Evolutionary conservation across 2,113 vertebrate species (phyloP).

Genomic region (Hucho hucho): DNA sequence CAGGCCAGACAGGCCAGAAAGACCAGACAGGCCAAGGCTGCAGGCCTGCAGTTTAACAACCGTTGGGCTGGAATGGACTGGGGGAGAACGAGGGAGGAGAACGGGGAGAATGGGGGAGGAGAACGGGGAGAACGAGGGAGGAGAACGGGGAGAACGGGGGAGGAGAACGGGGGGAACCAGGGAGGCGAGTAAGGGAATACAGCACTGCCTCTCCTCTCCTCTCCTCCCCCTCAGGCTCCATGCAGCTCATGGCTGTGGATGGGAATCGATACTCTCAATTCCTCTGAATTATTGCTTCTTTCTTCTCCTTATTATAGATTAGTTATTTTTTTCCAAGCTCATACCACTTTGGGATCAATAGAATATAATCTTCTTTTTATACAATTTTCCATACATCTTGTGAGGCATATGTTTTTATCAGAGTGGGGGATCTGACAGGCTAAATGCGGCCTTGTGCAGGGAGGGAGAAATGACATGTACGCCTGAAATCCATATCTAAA

Average conservation of each 20-base stretch:
- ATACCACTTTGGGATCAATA: conserved; percentile 83
- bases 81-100: no score
- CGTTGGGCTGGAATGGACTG: no score
- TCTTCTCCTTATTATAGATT: conserved; percentile 97
- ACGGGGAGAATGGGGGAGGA: background rate
- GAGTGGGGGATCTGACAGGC: no score
- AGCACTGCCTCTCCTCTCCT: conserved; percentile 58
- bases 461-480: no score
- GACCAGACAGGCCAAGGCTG: no score
- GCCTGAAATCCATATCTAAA: no score
- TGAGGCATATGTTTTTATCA: no score
- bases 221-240: conserved; percentile 18
- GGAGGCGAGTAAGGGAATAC: no score
- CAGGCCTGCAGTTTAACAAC: no score
- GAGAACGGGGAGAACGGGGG: conserved; percentile 6
- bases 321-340: conserved; percentile 84
- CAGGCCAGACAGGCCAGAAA: no score
- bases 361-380: conserved; percentile 92
- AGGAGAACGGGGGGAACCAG: conserved; percentile 58
- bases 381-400: conserved; percentile 61
- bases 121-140: background rate
- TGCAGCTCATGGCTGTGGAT: conserved; percentile 77
- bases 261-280: conserved; percentile 92
- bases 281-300: conserved; percentile 98
- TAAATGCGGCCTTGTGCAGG: no score